phyloP scores from a whole-genome alignment of 2,113 vertebrate genomes.

The Sapayoa aenigma region DNA sequence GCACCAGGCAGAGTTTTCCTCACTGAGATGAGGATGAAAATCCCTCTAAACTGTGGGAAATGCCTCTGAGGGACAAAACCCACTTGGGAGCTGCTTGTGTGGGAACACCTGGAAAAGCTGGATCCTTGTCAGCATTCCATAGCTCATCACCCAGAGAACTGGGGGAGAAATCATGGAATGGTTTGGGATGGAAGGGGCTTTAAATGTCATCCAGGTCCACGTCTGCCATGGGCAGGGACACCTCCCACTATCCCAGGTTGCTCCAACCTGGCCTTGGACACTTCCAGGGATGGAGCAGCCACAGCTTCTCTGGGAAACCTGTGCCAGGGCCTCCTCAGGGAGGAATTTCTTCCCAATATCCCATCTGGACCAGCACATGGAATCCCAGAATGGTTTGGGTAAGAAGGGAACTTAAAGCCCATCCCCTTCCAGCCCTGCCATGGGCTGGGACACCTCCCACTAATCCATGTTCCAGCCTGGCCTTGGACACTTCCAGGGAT shows the following conservation, averaged over 20 bases:
- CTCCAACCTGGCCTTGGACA: too few relatives aligned
- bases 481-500: not conserved
- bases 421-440: not conserved
- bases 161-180: not conserved
- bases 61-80: not conserved
- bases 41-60: not conserved
- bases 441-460: not conserved
- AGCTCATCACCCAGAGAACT: not conserved
- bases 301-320: too few relatives aligned
- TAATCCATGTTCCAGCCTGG: not conserved
- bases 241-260: too few relatives aligned
- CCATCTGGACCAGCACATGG: too few relatives aligned
- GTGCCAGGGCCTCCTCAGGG: too few relatives aligned
- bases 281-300: too few relatives aligned
- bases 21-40: not conserved
- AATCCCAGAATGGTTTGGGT: too few relatives aligned
- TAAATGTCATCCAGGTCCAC: too few relatives aligned
- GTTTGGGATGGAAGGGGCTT: too few relatives aligned
- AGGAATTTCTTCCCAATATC: too few relatives aligned
- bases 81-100: not conserved
- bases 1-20: not conserved
- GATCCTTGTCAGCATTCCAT: not conserved
- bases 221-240: too few relatives aligned
- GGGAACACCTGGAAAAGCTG: not conserved
- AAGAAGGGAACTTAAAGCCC: fast-evolving